phyloP scores from a whole-genome alignment of 2,888 invertebrate genomes.

The Litoditis marina region DNA sequence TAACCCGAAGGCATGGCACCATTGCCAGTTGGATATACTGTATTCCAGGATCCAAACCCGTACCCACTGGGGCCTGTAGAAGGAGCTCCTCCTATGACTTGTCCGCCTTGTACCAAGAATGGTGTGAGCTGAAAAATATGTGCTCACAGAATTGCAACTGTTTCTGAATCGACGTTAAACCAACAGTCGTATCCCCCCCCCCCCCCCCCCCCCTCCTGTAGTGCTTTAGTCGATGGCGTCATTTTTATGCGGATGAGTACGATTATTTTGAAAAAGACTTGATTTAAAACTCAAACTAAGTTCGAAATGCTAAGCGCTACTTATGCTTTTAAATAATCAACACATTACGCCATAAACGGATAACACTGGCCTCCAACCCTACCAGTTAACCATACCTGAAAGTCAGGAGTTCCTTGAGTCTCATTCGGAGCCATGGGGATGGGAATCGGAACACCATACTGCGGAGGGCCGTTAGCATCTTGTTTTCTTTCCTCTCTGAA shows the following conservation, averaged over 20 bases:
- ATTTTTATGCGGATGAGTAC: too few relatives aligned
- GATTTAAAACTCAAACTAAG: background rate
- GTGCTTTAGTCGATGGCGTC: too few relatives aligned
- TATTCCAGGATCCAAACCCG: slow-evolving; percentile 30
- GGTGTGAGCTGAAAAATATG: slow-evolving; percentile 27
- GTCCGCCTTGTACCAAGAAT: slow-evolving; percentile 36
- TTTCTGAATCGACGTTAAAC: too few relatives aligned
- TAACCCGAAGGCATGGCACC: too few relatives aligned
- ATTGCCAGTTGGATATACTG: slow-evolving; percentile 1
- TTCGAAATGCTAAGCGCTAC: too few relatives aligned
- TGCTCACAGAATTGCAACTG: too few relatives aligned
- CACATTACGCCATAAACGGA: too few relatives aligned
- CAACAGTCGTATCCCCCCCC: too few relatives aligned
- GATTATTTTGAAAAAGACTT: background rate
- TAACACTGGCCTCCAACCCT: too few relatives aligned
- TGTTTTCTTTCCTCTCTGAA: too few relatives aligned
- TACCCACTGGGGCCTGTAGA: slow-evolving; percentile 39
- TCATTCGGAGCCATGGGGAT: slow-evolving; percentile 13
- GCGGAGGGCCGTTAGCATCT: slow-evolving; percentile 86
- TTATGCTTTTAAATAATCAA: too few relatives aligned
- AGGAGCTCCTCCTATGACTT: slow-evolving; percentile 22
- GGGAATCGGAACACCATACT: slow-evolving; percentile 24
- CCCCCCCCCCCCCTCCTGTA: too few relatives aligned
- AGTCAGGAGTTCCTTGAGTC: slow-evolving; percentile 34
- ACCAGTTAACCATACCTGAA: slow-evolving; percentile 14